Percentiles rank a stretch among this genome's conserved stretches.
These are phyloP conservation scores for Tribolium freemani DNA, from an alignment of 2,888 invertebrate genomes.

Conservation along the genomic window DNA sequence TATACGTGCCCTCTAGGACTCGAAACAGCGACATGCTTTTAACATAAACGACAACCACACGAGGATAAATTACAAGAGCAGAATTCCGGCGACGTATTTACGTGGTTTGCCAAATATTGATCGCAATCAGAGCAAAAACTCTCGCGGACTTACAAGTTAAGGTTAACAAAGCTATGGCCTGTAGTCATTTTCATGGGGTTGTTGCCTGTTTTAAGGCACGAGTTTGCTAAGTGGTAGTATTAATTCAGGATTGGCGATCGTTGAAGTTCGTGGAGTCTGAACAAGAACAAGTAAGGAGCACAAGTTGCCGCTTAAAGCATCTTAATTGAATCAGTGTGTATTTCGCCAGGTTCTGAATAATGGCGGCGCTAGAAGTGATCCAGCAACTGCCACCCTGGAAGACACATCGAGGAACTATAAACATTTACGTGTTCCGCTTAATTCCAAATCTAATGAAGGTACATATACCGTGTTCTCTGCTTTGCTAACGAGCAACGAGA, in stretches of 20 bases:
- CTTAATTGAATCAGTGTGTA: conserved; percentile 47
- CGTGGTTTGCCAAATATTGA: no score
- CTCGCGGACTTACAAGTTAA: no score
- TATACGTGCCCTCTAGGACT: not conserved
- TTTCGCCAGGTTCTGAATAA: conserved; percentile 46
- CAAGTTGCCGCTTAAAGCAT: conserved; percentile 42
- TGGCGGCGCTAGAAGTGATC: conserved; percentile 27
- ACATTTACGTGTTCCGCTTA: conserved; percentile 37
- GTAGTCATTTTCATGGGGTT: conserved; percentile 2
- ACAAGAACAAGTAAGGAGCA: conserved; percentile 43
- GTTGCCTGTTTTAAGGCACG: conserved; percentile 35
- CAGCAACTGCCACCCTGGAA: conserved; percentile 34
- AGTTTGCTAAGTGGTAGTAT: conserved; percentile 43
- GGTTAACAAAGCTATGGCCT: not conserved
- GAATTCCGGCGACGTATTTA: no score
- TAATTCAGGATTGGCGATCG: conserved; percentile 46
- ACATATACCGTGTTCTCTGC: conserved; percentile 12
- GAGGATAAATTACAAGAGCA: no score
- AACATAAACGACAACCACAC: no score
- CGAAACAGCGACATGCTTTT: no score
- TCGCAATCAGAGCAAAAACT: no score
- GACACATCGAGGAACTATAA: conserved; percentile 36
- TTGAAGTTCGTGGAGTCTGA: conserved; percentile 37
- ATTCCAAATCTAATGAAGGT: conserved; percentile 34
- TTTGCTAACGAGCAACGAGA: conserved; percentile 16